Conservation (phyloP, 1,140 invertebrate genomes). For the Neodiprion virginianus region DNA sequence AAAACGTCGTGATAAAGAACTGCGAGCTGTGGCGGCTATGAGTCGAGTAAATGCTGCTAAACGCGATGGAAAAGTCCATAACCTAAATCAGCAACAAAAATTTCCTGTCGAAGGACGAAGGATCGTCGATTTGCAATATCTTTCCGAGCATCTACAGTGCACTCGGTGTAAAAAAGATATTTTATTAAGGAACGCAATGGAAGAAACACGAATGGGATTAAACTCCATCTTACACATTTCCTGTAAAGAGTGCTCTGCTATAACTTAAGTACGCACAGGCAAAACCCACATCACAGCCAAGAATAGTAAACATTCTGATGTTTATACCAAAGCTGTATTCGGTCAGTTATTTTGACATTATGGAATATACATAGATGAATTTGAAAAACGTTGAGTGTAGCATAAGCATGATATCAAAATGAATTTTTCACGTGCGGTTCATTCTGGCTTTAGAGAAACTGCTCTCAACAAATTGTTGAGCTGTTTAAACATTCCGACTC, state of each 20-base stretch:
- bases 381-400: background rate
- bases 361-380: background rate
- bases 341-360: conserved; percentile 3
- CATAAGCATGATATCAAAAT: background rate
- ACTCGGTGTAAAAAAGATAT: conserved; percentile 12
- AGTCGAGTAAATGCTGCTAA: background rate
- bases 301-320: conserved; percentile 4
- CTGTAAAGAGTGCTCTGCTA: conserved; percentile 1
- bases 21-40: conserved; percentile 1
- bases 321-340: conserved; percentile 1
- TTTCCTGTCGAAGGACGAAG: background rate
- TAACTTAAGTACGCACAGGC: conserved; percentile 10
- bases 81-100: background rate
- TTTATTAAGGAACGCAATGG: conserved; percentile 8
- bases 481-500: conserved; percentile 22
- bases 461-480: conserved; percentile 25
- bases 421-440: conserved; percentile 21
- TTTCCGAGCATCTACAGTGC: background rate
- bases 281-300: conserved; percentile 3
- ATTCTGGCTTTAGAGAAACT: conserved; percentile 20
- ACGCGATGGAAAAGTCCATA: background rate
- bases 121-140: conserved; percentile 6
- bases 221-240: conserved; percentile 5
- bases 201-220: conserved; percentile 6
- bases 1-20: background rate